Conservation (phyloP, 2,888 invertebrate genomes). For the Proisotoma minuta region DNA sequence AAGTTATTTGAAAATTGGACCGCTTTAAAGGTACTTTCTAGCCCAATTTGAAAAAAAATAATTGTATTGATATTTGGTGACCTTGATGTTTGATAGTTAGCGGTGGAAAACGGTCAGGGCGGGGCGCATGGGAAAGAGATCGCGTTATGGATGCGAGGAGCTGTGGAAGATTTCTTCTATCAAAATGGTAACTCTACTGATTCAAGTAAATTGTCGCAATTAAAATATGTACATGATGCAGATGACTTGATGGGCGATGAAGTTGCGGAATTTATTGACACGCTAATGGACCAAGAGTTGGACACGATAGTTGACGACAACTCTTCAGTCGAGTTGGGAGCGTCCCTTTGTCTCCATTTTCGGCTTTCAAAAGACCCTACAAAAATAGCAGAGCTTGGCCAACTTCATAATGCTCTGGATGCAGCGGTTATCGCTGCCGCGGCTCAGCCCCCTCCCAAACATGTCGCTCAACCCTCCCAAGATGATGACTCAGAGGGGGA, state of each 20-base stretch:
- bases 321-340: constrained; percentile 25
- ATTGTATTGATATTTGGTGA: neutral
- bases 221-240: constrained; percentile 1
- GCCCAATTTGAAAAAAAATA: neutral
- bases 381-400: constrained; percentile 17
- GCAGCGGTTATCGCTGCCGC: constrained; percentile 15
- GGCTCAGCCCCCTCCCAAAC: constrained; percentile 10
- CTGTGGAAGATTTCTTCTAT: constrained; percentile 34
- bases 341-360: constrained; percentile 18
- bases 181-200: constrained; percentile 28
- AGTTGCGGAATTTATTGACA: constrained; percentile 29
- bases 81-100: constrained; percentile 16
- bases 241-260: constrained; percentile 31
- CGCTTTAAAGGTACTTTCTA: constrained; percentile 25
- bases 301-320: constrained; percentile 35
- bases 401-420: constrained; percentile 18
- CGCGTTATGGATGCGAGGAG: constrained; percentile 30
- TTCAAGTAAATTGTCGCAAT: too few relatives aligned
- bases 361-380: constrained; percentile 11
- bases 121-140: constrained; percentile 26
- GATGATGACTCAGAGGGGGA: constrained; percentile 8
- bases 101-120: constrained; percentile 35
- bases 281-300: constrained; percentile 34
- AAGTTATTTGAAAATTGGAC: constrained; percentile 29
- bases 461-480: constrained; percentile 3